Conservation (phyloP, 1,140 invertebrate species). For the Neodiprion fabricii region DNA sequence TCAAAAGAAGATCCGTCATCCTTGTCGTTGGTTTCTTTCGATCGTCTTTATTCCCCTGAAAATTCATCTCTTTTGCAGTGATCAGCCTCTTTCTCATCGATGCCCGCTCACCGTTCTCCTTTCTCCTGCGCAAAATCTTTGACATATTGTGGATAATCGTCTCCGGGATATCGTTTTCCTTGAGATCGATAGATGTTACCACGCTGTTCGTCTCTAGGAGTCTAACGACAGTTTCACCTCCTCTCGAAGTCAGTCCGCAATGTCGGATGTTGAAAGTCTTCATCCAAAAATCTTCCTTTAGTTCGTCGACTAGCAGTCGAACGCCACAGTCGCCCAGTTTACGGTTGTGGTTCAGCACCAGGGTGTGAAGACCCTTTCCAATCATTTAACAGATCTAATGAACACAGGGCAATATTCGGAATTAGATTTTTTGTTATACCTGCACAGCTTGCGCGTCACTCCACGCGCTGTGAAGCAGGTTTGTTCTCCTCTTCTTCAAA, state of each 20-base stretch:
- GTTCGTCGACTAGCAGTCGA: conserved; percentile 12
- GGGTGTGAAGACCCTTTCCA: conserved; percentile 27
- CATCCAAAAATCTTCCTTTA: conserved; percentile 34
- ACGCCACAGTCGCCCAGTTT: conserved; percentile 31
- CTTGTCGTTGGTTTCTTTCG: background rate
- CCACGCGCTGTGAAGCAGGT: conserved; percentile 29
- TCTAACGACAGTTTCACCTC: conserved; percentile 26
- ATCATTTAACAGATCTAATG: conserved; percentile 20
- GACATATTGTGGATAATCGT: conserved; percentile 24
- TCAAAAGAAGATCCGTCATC: background rate
- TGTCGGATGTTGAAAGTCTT: conserved; percentile 27
- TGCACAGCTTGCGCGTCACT: conserved; percentile 10
- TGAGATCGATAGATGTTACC: conserved; percentile 29
- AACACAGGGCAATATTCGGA: background rate
- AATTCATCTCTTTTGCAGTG: background rate
- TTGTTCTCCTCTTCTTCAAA: conserved; percentile 31
- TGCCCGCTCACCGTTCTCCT: conserved; percentile 16
- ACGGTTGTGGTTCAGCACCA: conserved; percentile 33
- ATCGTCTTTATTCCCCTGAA: background rate
- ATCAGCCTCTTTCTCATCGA: conserved; percentile 23
- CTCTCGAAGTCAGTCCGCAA: conserved; percentile 31
- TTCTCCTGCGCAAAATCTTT: conserved; percentile 25
- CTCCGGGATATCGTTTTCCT: conserved; percentile 28
- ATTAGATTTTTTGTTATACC: conserved; percentile 4
- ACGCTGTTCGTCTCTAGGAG: conserved; percentile 29